Evolutionary conservation across 2,888 invertebrate species (phyloP).

Genomic region (Drosophila cognata): DNA sequence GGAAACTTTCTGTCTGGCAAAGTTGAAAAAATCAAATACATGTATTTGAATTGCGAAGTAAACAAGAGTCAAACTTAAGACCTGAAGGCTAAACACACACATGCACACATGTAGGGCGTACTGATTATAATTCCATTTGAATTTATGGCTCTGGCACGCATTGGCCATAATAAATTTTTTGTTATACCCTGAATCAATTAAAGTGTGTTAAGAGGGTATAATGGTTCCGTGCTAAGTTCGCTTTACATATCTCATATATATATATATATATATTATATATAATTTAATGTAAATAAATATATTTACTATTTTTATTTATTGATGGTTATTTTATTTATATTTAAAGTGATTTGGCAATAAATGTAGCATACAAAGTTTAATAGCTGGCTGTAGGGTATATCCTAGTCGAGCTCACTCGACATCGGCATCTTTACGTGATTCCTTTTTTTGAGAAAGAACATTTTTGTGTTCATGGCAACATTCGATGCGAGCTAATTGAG

Average conservation of each 20-base stretch:
- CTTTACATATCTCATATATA: too few relatives aligned
- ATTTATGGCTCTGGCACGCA: constrained; percentile 13
- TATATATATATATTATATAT: too few relatives aligned
- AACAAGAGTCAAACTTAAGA: neutral
- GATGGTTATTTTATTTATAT: neutral
- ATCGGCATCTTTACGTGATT: neutral
- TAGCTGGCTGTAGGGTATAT: neutral
- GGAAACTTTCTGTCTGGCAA: neutral
- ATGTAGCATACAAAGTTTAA: too few relatives aligned
- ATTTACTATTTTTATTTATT: neutral
- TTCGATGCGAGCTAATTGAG: constrained; percentile 43
- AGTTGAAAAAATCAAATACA: neutral
- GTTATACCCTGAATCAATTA: neutral
- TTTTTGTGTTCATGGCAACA: constrained; percentile 21
- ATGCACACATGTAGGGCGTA: neutral
- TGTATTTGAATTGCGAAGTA: neutral
- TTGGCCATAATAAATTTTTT: constrained; percentile 30
- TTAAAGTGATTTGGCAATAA: neutral
- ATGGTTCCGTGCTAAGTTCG: neutral
- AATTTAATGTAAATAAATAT: too few relatives aligned
- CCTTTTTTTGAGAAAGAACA: constrained; percentile 13
- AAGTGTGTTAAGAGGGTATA: neutral
- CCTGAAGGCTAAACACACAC: neutral
- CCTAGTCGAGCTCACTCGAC: neutral
- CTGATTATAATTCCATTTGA: constrained; percentile 24